Base-by-base conservation (phyloP, 2,888 invertebrate species). In the Acronicta alni region DNA sequence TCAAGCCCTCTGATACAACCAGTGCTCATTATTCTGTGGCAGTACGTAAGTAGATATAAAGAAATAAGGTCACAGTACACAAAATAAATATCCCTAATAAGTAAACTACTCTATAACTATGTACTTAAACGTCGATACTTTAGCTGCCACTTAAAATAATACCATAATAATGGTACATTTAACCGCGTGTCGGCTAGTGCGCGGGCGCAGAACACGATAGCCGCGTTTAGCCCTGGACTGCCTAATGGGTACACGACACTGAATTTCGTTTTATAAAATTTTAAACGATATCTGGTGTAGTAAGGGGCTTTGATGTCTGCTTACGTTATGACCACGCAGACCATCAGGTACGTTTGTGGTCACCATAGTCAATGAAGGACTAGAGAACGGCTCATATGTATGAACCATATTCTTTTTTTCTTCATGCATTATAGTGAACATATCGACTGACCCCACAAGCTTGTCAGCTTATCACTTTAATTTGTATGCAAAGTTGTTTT, bases 71-170 rank as follows among this genome's bases (percentile, higher is more conserved):
- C 3, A 1, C 14, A 15, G 17, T 41, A 18, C 1, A 2, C 10
- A 37, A 32, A 14, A 38, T 69, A 37, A 53, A 30, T 16, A 45
- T 15, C 15, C 41, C 26, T 9, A 23, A 17, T 26, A 20, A 44
- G 15, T 30, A 7, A 15, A 26, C 3, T 37, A 39, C 51, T 38
- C 18, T 38, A 35, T 17, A 43, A 30, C 37, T 15, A 46, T 26
- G 15, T 17, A 12, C 0, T 30, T 9, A 20, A 26, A 12, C 43
- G 12, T 15, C 43, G 30, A 18, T 16, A 49, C 17, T 7, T 17
- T 15, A n/a, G n/a, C 44, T 53, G 46, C 35, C 39, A 51, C 56
- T 66, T 71, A 57, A 52, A 71, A 72, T 57, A 57, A 57, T 55
- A 49, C 67, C 32, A 46, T 48, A 67, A 57, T 42, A 44, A 47